Base-by-base conservation (phyloP, 2,888 invertebrate species). In the Meiosimyza platycephala region DNA sequence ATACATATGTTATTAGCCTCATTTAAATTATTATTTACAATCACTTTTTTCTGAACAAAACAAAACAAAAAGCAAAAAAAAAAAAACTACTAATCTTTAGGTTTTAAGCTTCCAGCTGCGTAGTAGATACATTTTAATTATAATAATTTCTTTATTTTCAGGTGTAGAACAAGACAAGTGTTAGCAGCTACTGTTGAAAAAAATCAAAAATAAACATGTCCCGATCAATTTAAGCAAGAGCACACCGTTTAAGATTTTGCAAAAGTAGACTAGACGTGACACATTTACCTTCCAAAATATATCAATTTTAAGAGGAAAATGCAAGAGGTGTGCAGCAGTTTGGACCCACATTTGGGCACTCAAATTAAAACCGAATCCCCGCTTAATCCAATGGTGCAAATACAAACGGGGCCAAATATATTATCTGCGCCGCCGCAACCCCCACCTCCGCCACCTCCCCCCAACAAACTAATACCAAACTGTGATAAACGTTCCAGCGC, bases 291-390 rank as follows among this genome's bases (percentile, higher is more conserved):
- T 40, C 40, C 40, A 40, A 40, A 40, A 9, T 9, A 9, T 1
- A 7, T 40, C 40, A 40, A 1, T 40, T 9, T 22, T 6, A 40
- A 16, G 18, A 28, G 76, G 69, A 86, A 80, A 80, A 88, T 88
- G 88, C 87, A 88, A 85, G 88, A 88, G 82, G 87, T 88, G 75
- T 88, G 87, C 79, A 87, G 85, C 78, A 81, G 85, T 66, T 78
- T 87, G 78, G 88, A 87, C 79, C 81, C 84, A 80, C 85, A 84
- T 76, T 79, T 87, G 83, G 87, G 87, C 73, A 81, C 87, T 74
- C 88, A 87, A 80, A 87, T 88, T 66, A 88, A 88, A 79, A 83
- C 88, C 4, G 87, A 88, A 78, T 85, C 87, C 55, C 87, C 88
- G 22, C 77, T 87, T 59, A 86, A 85, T 80, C 82, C 86, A 55